Conservation (phyloP, 1,140 invertebrate genomes). For the Drosophila lowei region DNA sequence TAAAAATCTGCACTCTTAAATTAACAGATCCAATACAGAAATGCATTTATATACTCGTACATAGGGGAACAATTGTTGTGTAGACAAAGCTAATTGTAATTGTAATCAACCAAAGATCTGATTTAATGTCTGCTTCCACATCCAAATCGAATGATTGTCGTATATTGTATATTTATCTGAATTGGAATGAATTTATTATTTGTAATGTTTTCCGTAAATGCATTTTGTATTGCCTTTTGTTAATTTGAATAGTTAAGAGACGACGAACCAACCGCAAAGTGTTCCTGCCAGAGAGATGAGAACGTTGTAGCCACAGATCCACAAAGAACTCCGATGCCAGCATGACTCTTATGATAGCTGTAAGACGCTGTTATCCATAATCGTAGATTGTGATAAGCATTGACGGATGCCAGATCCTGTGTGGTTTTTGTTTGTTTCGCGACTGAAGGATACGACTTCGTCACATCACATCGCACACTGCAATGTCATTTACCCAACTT, state of each 20-base stretch:
- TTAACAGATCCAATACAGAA: constrained; percentile 46
- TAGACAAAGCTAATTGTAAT: constrained; percentile 15
- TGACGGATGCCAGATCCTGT: constrained; percentile 14
- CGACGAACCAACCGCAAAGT: constrained; percentile 49
- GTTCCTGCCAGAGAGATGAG: constrained; percentile 34
- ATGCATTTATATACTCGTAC: constrained; percentile 25
- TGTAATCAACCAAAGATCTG: constrained; percentile 37
- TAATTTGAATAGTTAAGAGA: constrained; percentile 41
- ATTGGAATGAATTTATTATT: constrained; percentile 8
- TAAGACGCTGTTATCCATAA: constrained; percentile 24
- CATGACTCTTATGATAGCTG: constrained; percentile 29
- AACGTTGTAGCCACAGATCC: not conserved
- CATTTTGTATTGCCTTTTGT: constrained; percentile 41
- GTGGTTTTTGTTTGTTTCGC: constrained; percentile 12
- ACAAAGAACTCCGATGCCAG: constrained; percentile 10
- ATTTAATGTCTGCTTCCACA: constrained; percentile 22
- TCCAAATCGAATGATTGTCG: too few relatives aligned
- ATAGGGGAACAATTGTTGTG: not conserved
- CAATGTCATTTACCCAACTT: constrained; percentile 27
- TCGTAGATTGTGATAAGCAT: constrained; percentile 34
- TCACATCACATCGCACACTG: constrained; percentile 39
- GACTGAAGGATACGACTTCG: constrained; percentile 13
- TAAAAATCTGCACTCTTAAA: constrained; percentile 28
- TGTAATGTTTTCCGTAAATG: constrained; percentile 21
- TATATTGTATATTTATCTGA: too few relatives aligned